Base-by-base conservation (phyloP, 2,113 vertebrate genomes). In the Ursus arctos region DNA sequence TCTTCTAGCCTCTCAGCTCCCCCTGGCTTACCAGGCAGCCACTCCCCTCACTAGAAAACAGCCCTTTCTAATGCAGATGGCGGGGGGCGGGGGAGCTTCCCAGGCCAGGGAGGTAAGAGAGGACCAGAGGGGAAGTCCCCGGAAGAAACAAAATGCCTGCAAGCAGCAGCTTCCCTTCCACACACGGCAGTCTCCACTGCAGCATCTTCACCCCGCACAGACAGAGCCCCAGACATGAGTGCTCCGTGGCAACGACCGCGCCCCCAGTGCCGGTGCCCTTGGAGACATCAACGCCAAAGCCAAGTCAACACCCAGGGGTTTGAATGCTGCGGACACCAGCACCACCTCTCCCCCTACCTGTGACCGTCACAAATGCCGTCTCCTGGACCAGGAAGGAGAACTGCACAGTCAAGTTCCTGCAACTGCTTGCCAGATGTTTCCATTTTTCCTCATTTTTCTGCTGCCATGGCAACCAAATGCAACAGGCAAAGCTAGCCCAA, bases 391-490 rank as follows among this genome's bases (percentile, higher is more conserved):
- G 33, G 90, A 33, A 21, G 79, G 97, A 97, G 87, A 97, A 95
- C 40, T 47, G 92, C 90, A 92, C 93, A 33, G 57, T 81, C 53
- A 95, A 87, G 98, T 98, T 98, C 97, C 88, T 77, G 86, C 92
- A 98, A 97, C 96, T 95, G 79, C 33, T 97, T 97, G 57, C 90
- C 93, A 98, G 98, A 93, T 98, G 87, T 71, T 97, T 97, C 88
- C 91, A 92, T 98, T 97, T 92, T 97, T 94, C 95, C 98, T 87
- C 95, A 93, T 97, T n/a, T 97, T 98, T 96, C 88, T 98, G 98
- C 98, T 99, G 98, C 98, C 98, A 99, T 99, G 98, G 99, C 98
- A 99, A 99, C 99, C 93, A 98, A 98, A 99, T 92, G 97, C 96
- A 98, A 98, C 92, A 98, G 98, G 98, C 96, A 97, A 95, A 98